Conservation (phyloP, 2,888 invertebrate genomes). For the Seladonia tumulorum region DNA sequence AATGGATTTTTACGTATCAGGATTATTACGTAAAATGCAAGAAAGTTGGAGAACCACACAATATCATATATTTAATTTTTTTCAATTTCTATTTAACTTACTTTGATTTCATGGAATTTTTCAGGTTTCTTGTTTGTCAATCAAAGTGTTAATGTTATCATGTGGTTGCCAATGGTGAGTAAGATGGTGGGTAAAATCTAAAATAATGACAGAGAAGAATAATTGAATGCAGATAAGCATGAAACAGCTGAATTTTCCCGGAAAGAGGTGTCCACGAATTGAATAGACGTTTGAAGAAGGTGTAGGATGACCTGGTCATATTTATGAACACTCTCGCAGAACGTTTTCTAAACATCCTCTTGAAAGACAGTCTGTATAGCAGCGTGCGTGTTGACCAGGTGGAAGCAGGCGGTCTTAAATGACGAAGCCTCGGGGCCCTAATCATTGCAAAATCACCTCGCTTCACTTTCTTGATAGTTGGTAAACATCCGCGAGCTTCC, state of each 20-base stretch:
- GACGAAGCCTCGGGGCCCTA: neutral
- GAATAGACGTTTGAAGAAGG: neutral
- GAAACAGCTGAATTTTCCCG: conserved; percentile 2
- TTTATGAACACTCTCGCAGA: neutral
- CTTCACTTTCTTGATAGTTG: conserved; percentile 13
- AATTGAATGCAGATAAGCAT: neutral
- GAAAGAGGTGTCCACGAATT: neutral
- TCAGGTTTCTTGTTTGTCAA: no score
- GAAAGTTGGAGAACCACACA: no score
- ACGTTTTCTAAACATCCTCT: conserved; percentile 17
- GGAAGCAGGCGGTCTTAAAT: neutral
- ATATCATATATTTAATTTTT: no score
- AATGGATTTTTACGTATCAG: no score
- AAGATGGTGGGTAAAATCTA: no score
- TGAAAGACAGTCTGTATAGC: conserved; percentile 13
- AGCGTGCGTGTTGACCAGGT: neutral
- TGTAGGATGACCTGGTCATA: neutral
- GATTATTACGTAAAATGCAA: no score
- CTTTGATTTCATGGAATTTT: no score
- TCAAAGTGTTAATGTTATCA: no score
- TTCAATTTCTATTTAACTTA: no score
- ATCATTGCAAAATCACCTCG: conserved; percentile 23
- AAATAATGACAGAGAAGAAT: neutral
- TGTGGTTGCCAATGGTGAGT: neutral
- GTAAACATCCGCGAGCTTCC: neutral